Evolutionary conservation across 1,140 invertebrate genomes (phyloP).

Genomic region (Eriocheir sinensis): DNA sequence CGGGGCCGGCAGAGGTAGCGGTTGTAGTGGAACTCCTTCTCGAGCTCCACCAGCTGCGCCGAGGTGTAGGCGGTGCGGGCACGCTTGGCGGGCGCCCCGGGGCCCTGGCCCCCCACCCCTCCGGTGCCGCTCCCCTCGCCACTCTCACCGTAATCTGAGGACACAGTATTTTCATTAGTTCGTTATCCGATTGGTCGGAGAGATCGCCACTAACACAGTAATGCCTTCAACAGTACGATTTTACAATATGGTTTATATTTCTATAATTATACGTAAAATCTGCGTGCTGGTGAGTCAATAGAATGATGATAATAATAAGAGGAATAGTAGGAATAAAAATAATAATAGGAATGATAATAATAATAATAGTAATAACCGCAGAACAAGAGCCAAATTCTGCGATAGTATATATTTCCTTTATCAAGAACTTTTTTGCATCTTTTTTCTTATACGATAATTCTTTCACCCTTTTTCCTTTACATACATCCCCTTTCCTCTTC

Average conservation of each 20-base stretch:
- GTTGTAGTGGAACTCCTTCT: constrained; percentile 96
- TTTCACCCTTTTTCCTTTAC: background rate
- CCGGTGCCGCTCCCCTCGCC: background rate
- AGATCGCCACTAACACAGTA: too few relatives aligned
- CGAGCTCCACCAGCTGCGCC: constrained; percentile 87
- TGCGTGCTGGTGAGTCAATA: too few relatives aligned
- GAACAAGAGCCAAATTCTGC: too few relatives aligned
- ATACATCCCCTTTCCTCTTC: background rate
- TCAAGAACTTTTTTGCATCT: too few relatives aligned
- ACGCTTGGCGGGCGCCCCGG: constrained; percentile 80
- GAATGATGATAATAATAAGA: background rate
- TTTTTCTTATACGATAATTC: too few relatives aligned
- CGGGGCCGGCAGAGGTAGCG: constrained; percentile 91
- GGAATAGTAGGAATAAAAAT: background rate
- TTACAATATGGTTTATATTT: too few relatives aligned
- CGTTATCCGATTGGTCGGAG: background rate
- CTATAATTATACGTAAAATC: background rate
- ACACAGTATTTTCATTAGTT: constrained; percentile 14
- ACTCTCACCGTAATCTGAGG: constrained; percentile 60
- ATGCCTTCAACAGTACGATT: too few relatives aligned
- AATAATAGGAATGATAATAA: background rate
- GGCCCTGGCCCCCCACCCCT: background rate
- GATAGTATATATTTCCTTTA: too few relatives aligned
- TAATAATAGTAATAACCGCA: background rate
- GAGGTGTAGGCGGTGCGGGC: constrained; percentile 83